phyloP scores from a whole-genome alignment of 2,888 invertebrate species.

The Myopa tessellatipennis region DNA sequence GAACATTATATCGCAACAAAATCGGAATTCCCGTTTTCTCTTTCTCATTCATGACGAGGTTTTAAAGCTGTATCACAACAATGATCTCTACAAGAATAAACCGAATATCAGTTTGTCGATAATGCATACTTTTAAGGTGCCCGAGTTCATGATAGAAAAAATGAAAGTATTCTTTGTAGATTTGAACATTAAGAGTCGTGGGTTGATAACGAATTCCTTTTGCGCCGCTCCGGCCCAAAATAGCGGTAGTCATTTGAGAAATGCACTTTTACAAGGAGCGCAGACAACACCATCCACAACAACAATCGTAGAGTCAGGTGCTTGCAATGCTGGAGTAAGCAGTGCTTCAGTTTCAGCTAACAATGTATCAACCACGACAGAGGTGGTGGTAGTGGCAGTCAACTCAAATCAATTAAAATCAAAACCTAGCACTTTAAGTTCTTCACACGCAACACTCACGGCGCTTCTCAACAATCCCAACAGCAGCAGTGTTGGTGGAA shows the following conservation, averaged over 20 bases:
- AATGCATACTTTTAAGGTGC: constrained; percentile 70
- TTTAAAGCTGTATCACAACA: constrained; percentile 70
- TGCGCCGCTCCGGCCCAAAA: constrained; percentile 45
- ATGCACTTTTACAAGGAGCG: constrained; percentile 63
- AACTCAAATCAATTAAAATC: constrained; percentile 31
- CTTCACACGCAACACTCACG: constrained; percentile 67
- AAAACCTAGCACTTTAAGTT: constrained; percentile 62
- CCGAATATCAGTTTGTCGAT: constrained; percentile 64
- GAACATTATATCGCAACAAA: constrained; percentile 73
- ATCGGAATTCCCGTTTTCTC: constrained; percentile 73
- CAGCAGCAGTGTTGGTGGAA: constrained; percentile 40
- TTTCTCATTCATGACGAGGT: constrained; percentile 74
- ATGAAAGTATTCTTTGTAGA: constrained; percentile 70
- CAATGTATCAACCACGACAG: constrained; percentile 38
- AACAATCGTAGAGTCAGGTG: constrained; percentile 1
- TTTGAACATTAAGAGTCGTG: constrained; percentile 66
- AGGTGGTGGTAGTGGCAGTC: constrained; percentile 16
- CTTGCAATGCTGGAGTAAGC: neutral
- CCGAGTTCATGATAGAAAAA: constrained; percentile 74
- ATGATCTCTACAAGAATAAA: constrained; percentile 70
- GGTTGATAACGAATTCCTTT: constrained; percentile 65
- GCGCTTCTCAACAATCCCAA: constrained; percentile 63
- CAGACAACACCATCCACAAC: constrained; percentile 39
- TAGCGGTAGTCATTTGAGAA: constrained; percentile 62
- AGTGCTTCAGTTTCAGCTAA: neutral